Base-by-base conservation (phyloP, 2,888 invertebrate genomes). In the Drosophila rubida region DNA sequence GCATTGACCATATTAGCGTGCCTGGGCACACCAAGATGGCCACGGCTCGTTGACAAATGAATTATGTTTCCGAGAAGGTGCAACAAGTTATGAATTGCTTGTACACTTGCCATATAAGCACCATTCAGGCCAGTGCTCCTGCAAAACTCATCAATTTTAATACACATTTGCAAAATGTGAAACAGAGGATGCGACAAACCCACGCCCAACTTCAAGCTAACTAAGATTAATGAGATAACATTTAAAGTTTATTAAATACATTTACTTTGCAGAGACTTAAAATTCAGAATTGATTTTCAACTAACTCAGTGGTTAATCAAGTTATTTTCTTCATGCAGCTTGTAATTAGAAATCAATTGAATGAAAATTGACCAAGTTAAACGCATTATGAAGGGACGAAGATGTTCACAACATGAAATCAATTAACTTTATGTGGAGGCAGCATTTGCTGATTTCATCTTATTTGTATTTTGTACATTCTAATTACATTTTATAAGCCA, bases 1-100 rank as follows among this genome's bases (percentile, higher is more conserved):
- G 77, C 87, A 87, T 73, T 82, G 86, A 85, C 87, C 88, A 87
- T 65, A 84, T 78, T 84, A 78, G 79, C 70, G 74, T 75, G 78
- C 67, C 77, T 46, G 39, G 22, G 32, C 32, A 11, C 23, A 14
- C 50, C 16, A 37, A 39, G 9, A 30, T 22, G 37, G 68, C 50
- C n/a, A 48, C 30, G 57, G 54, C 74, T 64, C 49, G 68, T 73
- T 87, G 87, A 81, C 85, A 81, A 87, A 77, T 84, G 77, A 83
- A 70, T 77, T 80, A 72, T 77, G 73, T 62, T 75, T 63, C 48
- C 32, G 58, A 30, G 54, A 35, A 62, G 66, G 68, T 78, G 87
- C 83, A 87, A 85, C 83, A 87, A 85, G 87, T 86, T 69, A 64
- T 66, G 44, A 53, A 55, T 64, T 64, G 25, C 30, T 51, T 53